phyloP scores from a whole-genome alignment of 2,888 invertebrate species.

The Latrodectus hesperus region DNA sequence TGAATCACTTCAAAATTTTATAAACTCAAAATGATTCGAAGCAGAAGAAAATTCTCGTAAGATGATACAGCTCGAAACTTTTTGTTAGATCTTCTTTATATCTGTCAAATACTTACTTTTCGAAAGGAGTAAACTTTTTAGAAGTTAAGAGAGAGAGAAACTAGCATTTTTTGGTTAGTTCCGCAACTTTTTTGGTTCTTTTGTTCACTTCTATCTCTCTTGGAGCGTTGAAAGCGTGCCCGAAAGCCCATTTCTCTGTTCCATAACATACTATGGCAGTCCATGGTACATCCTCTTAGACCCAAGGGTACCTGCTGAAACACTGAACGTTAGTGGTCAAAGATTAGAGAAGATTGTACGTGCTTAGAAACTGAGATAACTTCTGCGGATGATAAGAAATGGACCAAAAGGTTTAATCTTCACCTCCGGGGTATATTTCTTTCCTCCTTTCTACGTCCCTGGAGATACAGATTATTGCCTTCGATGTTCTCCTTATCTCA shows the following conservation, averaged over 20 bases:
- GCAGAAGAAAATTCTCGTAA: no score
- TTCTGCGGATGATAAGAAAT: conserved; percentile 47
- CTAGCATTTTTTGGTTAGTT: not conserved
- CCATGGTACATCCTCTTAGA: conserved; percentile 12
- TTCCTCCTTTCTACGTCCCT: conserved; percentile 16
- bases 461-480: conserved; percentile 48
- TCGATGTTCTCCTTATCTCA: conserved; percentile 48
- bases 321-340: conserved; percentile 36
- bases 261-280: conserved; percentile 34
- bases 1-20: no score
- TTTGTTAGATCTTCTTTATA: conserved; percentile 3
- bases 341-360: conserved; percentile 54
- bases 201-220: conserved; percentile 1
- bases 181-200: conserved; percentile 7
- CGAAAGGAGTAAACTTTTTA: not conserved
- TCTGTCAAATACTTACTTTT: conserved; percentile 11
- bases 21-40: no score
- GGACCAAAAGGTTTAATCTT: conserved; percentile 62
- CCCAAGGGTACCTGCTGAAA: conserved; percentile 26
- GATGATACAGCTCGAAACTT: no score
- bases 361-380: conserved; percentile 45
- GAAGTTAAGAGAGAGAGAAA: not conserved
- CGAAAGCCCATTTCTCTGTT: conserved; percentile 43
- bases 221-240: conserved; percentile 28
- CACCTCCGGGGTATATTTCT: conserved; percentile 33